Conservation (phyloP, 2,888 invertebrate species). For the Acanthacorydalis orientalis region DNA sequence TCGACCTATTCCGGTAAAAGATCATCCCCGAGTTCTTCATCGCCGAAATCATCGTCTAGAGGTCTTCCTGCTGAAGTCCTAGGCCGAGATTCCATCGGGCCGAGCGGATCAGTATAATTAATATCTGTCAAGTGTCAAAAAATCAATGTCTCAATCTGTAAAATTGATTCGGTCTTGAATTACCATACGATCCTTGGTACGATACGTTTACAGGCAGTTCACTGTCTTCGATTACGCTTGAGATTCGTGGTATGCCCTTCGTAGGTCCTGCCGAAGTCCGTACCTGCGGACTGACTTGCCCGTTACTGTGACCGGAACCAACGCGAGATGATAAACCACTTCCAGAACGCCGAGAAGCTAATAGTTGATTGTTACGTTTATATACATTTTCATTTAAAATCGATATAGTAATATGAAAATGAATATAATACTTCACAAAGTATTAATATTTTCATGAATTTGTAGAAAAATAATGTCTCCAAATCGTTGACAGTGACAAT, state of each 20-base stretch:
- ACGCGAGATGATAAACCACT: constrained; percentile 37
- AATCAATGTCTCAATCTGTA: no score
- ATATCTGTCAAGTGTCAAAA: constrained; percentile 23
- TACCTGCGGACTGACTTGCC: constrained; percentile 21
- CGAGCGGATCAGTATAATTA: constrained; percentile 36
- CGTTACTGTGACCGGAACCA: constrained; percentile 33
- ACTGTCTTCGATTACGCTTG: neutral
- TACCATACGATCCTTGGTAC: constrained; percentile 11
- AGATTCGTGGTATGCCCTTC: constrained; percentile 10
- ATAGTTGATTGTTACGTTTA: constrained; percentile 3
- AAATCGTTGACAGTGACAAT: no score
- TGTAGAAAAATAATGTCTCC: constrained; percentile 11
- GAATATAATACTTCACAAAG: neutral
- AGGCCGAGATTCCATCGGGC: constrained; percentile 35
- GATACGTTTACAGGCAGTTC: neutral
- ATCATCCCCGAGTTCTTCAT: constrained; percentile 59
- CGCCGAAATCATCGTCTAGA: constrained; percentile 48
- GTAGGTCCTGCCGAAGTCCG: constrained; percentile 16
- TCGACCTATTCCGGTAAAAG: constrained; percentile 46
- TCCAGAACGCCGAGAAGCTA: constrained; percentile 33
- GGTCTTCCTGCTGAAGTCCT: constrained; percentile 36
- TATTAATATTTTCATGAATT: constrained; percentile 7
- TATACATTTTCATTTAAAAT: neutral
- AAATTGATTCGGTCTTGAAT: no score
- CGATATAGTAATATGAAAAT: neutral